phyloP scores from a whole-genome alignment of 2,797 vertebrate genomes.

The Todus mexicanus region DNA sequence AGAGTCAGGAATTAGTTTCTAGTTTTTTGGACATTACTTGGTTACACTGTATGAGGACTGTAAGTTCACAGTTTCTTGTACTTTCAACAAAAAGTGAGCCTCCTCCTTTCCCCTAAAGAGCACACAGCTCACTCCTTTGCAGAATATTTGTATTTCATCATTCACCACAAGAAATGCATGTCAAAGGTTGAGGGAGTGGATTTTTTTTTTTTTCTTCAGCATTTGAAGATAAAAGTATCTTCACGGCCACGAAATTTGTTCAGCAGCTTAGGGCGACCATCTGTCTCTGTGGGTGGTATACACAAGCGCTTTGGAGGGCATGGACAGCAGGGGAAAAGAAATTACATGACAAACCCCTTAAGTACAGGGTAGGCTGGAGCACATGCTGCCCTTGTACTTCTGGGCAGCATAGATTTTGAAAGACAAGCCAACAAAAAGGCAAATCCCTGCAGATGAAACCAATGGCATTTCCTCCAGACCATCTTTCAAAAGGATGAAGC shows the following conservation, averaged over 20 bases:
- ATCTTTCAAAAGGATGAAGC: not conserved
- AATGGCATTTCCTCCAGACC: not conserved
- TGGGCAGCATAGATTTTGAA: not conserved
- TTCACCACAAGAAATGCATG: not conserved
- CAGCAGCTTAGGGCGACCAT: not conserved
- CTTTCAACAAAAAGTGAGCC: not conserved
- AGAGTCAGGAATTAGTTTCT: not conserved
- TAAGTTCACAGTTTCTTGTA: not conserved
- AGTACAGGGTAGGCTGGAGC: not conserved
- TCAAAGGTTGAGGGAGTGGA: not conserved
- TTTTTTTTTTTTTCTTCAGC: not conserved
- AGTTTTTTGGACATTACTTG: not conserved
- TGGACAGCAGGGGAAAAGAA: not conserved
- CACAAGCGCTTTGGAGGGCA: not conserved
- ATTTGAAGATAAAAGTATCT: not conserved
- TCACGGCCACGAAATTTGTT: slow-evolving; percentile 5
- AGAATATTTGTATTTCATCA: not conserved
- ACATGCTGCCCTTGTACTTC: not conserved
- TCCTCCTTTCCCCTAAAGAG: not conserved
- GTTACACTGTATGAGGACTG: not conserved
- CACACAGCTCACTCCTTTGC: not conserved
- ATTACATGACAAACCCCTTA: not conserved
- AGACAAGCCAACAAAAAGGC: not conserved
- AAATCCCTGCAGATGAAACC: not conserved
- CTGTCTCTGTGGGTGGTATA: slow-evolving; percentile 40